Base-by-base conservation (phyloP, 2,888 invertebrate genomes). In the Camponotus fellah region DNA sequence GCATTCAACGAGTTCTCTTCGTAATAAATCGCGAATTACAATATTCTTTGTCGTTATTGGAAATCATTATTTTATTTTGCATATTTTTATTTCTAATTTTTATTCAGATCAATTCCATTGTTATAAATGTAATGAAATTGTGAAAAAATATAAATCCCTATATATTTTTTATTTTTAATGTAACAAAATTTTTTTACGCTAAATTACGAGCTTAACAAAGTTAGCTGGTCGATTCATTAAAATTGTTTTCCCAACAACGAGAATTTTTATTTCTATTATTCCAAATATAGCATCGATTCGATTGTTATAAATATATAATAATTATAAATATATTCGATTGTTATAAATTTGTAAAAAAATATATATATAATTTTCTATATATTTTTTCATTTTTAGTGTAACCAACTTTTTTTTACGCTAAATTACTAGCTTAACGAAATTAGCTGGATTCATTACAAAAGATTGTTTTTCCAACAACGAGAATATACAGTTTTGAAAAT, bases 401-500 rank as follows among this genome's bases (percentile, higher is more conserved):
- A 0, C 2, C n/a, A 53, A 26, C 53, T n/a, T 3, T 66, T 66
- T 49, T 49, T 65, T 2, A 40, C 10, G 66, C 12, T 66, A 40
- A 53, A 76, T 4, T 12, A 17, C 17, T 26, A 21, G n/a, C 53
- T 66, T 66, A 66, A 76, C n/a, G 2, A 21, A 37, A 10, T 66
- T 53, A 40, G 12, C n/a, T 26, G 26, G 37, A 56, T 21, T 53
- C 12, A 56, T 56, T 40, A 56, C 40, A 12, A 26, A 76, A 56
- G 12, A 37, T 46, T 66, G 65, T 37, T 53, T 76, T 53, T 56
- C 37, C 17, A 66, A 65, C 26, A 6, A 64, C 10, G 37, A 14
- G 14, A 6, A 68, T 26, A 17, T 56, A 66, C 40, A 56, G n/a
- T 77, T 68, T 56, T 21, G 3, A 32, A 77, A 68, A 71, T 71